Evolutionary conservation across 1,140 invertebrate genomes (phyloP).

Genomic region (Drosophila leontia): DNA sequence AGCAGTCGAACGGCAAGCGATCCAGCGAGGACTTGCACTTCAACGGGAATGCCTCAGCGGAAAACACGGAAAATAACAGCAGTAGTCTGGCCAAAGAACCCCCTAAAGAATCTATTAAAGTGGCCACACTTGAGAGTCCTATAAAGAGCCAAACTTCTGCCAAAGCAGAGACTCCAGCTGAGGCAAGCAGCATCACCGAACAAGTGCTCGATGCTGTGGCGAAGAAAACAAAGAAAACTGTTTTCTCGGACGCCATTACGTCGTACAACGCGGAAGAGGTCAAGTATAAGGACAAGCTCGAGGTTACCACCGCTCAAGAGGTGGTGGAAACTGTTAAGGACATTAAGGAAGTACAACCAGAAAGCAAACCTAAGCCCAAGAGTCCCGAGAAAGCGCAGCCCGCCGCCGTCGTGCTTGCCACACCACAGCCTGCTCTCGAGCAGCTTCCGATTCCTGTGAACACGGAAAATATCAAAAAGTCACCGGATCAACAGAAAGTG

Average conservation of each 20-base stretch:
- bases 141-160: background rate
- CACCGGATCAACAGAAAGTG: conserved; percentile 11
- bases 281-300: conserved; percentile 25
- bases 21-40: conserved; percentile 52
- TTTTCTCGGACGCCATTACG: conserved; percentile 56
- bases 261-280: conserved; percentile 36
- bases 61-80: conserved; percentile 12
- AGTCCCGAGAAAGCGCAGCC: conserved; percentile 21
- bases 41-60: conserved; percentile 6
- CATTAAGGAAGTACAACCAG: conserved; percentile 15
- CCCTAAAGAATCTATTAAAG: conserved; percentile 12
- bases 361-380: conserved; percentile 24
- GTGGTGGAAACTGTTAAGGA: conserved; percentile 11
- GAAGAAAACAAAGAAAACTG: conserved; percentile 79
- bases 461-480: conserved; percentile 4
- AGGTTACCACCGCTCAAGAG: background rate
- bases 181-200: conserved; percentile 50
- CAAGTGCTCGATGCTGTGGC: conserved; percentile 76
- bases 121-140: background rate
- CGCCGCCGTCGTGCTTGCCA: too few relatives aligned
- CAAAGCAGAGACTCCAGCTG: conserved; percentile 11
- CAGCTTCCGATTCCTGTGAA: background rate
- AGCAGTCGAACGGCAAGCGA: conserved; percentile 78
- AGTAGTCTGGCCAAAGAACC: conserved; percentile 10
- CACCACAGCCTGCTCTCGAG: background rate